These are phyloP conservation scores for Sinodicranocentrus sp. DNA, from an alignment of 2,888 invertebrate genomes.

Conservation along the genomic window DNA sequence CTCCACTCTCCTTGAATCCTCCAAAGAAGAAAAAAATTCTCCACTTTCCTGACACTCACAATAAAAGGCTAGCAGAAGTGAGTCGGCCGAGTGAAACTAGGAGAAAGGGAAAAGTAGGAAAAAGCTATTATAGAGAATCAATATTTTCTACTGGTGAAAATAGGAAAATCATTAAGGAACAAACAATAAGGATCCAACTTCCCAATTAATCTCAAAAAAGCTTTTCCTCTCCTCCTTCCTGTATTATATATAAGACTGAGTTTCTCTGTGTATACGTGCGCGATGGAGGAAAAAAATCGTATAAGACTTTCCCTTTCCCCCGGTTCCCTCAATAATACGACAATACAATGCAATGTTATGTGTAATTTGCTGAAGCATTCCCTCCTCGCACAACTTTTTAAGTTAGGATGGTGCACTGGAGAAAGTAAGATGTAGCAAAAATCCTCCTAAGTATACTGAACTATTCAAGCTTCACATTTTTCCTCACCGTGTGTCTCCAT, in stretches of 20 bases:
- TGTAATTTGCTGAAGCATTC: constrained; percentile 42
- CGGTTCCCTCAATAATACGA: constrained; percentile 16
- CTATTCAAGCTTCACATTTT: background rate
- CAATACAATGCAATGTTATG: constrained; percentile 43
- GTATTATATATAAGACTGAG: constrained; percentile 30
- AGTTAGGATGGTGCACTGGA: background rate
- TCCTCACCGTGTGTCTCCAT: constrained; percentile 4
- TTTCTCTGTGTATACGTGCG: too few relatives aligned
- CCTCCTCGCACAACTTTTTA: background rate
- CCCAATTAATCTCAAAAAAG: constrained; percentile 59
- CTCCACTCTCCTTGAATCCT: too few relatives aligned
- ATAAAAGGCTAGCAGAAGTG: background rate
- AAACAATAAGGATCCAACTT: constrained; percentile 60
- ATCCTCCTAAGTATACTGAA: too few relatives aligned
- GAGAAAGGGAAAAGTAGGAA: constrained; percentile 10
- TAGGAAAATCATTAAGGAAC: constrained; percentile 63
- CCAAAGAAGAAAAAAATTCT: too few relatives aligned
- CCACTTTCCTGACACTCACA: too few relatives aligned
- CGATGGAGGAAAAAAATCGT: too few relatives aligned
- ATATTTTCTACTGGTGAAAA: constrained; percentile 60
- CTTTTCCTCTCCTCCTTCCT: constrained; percentile 13
- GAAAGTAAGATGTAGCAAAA: too few relatives aligned
- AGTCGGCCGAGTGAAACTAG: background rate
- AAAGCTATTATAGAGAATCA: constrained; percentile 51
- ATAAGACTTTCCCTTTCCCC: background rate